Conservation (phyloP, 1,140 invertebrate genomes). For the Nasonia longicornis region DNA sequence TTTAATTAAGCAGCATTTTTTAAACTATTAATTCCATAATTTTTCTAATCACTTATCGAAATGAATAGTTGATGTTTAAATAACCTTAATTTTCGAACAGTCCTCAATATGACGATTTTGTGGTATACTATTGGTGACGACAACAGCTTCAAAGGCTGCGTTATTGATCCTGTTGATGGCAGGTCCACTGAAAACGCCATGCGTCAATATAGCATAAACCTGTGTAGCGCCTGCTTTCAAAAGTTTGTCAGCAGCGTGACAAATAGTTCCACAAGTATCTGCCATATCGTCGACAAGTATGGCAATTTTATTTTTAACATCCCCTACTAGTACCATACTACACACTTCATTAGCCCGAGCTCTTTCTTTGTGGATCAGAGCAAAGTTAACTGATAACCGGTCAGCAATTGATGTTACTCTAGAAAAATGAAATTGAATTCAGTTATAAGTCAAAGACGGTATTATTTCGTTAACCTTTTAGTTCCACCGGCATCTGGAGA, state of each 20-base stretch:
- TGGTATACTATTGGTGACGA: conserved; percentile 99
- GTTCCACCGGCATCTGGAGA: conserved; percentile 99
- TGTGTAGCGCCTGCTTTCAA: conserved; percentile 95
- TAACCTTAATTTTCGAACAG: conserved; percentile 93
- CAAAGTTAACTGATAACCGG: conserved; percentile 97
- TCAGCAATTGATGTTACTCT: conserved; percentile 96
- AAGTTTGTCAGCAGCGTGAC: conserved; percentile 96
- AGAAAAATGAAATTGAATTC: conserved; percentile 49
- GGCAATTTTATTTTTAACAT: conserved; percentile 94
- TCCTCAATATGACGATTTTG: conserved; percentile 96
- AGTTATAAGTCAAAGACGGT: neutral
- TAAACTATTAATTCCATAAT: too few species aligned
- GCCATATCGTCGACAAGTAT: conserved; percentile 99
- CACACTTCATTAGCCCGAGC: conserved; percentile 97
- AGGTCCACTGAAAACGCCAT: conserved; percentile 98
- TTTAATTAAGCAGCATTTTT: too few species aligned
- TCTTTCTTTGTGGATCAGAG: conserved; percentile 98
- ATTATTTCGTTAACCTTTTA: conserved; percentile 77
- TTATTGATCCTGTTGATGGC: conserved; percentile 96
- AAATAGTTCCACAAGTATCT: conserved; percentile 98
- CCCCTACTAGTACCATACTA: conserved; percentile 97
- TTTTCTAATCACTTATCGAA: neutral
- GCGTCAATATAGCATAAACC: conserved; percentile 97
- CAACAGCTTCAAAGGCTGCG: conserved; percentile 97
- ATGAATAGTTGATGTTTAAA: conserved; percentile 36